Evolutionary conservation across 2,888 invertebrate species (phyloP), one percentile per base, ranked within the genome.

Genomic region (Physocephala rufipes): DNA sequence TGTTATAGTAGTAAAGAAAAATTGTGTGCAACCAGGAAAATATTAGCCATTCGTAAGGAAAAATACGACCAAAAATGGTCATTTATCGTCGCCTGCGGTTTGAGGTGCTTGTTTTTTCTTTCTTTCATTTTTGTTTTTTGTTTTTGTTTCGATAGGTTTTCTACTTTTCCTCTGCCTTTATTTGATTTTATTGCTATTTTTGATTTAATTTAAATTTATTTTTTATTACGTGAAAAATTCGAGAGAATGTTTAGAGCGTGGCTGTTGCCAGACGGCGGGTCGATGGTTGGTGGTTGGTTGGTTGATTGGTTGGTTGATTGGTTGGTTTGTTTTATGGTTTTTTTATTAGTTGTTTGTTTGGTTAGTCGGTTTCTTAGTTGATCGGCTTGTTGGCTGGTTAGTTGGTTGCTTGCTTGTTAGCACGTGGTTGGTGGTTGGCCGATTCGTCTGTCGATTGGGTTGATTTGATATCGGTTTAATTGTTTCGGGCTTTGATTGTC

Each of bases 191-290:
- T 26, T 61, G 28, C 28, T 28, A 16, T 28, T 30, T 51, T 65
- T 65, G 65, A 65, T 28, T 51, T 65, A 65, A 65, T 65, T 65
- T 65, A 51, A 65, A 65, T 65, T 65, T 51, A 51, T 65, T 51
- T 65, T 49, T 65, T 51, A 51, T 65, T 65, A 51, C 51, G 26
- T 49, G 51, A 51, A 16, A 13, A 19, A 2, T 28, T 55, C 53
- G 36, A 36, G 36, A 36, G 36, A 36, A 36, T 36, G 36, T 36
- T 7, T 9, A 36, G 4, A 36, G 36, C 9, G 36, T 36, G 36
- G 36, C 36, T 36, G 36, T 36, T 36, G 36, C 36, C 36, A 36
- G 36, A 36, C 9, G 36, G 9, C 36, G 36, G n/a, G n/a, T 36
- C 9, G 16, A n/a, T 49, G 7, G 49, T 7, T 49, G n/a, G n/a